Evolutionary conservation across 2,797 vertebrate species (phyloP).

Genomic region (Bradypus variegatus): DNA sequence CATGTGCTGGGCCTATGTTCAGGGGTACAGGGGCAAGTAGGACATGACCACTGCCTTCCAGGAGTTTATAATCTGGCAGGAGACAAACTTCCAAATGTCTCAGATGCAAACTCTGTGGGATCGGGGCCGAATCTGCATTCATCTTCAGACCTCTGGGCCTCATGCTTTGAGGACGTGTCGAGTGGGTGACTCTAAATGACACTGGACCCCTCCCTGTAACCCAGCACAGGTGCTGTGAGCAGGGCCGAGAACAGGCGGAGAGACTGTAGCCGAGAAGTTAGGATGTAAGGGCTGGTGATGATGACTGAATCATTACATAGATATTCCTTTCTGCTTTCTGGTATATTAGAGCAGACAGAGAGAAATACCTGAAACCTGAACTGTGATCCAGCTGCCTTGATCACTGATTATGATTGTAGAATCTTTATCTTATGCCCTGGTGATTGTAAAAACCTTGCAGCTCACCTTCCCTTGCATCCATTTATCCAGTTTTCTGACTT

Average conservation of each 20-base stretch:
- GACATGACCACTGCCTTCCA: neutral
- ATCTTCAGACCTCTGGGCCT: neutral
- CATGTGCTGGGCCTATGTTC: neutral
- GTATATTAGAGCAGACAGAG: too few species aligned
- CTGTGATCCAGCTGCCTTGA: too few species aligned
- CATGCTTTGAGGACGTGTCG: fast-evolving
- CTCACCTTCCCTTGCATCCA: too few species aligned
- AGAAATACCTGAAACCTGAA: too few species aligned
- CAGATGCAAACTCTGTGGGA: fast-evolving
- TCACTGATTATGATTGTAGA: too few species aligned
- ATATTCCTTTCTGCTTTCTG: too few species aligned
- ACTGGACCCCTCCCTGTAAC: fast-evolving
- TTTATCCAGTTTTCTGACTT: too few species aligned
- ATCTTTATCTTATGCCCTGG: too few species aligned
- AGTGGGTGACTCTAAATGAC: fast-evolving
- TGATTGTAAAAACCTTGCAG: too few species aligned
- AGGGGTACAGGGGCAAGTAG: neutral
- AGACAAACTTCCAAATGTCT: neutral
- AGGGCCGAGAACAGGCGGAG: fast-evolving
- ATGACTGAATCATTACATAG: too few species aligned
- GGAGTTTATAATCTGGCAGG: neutral
- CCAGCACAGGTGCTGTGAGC: fast-evolving
- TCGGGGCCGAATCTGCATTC: neutral
- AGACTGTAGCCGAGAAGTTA: too few species aligned
- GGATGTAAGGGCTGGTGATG: too few species aligned